Base-by-base conservation (phyloP, 2,113 vertebrate genomes). In the Plotosus lineatus region DNA sequence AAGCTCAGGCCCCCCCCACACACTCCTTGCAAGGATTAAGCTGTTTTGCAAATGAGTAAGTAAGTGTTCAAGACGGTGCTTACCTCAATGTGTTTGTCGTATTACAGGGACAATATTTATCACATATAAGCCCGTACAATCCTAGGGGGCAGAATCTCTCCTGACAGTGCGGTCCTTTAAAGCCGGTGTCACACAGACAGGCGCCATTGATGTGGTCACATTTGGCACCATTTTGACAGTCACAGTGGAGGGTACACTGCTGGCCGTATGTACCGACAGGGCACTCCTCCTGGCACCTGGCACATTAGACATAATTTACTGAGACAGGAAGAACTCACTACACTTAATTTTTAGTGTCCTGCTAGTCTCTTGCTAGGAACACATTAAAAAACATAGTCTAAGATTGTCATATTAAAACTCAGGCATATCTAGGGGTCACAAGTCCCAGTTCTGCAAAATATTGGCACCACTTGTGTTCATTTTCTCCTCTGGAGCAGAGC, bases 241-340 rank as follows among this genome's bases (percentile, higher is more conserved):
- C 95, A 0, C 98, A 99, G 78, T 78, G 93, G n/a, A 96, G 95
- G 0, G 94, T 86, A 82, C 98, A 99, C 89, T 95, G 95, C 46
- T 93, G 95, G 68, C 98, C 98, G 0, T 95, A 99, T 0, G 93
- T 97, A 71, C 97, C 97, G 0, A 98, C 88, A 9, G 97, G 96
- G 87, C 98, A 99, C 84, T 99, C 97, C 82, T 99, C 96, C 84
- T 99, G 98, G 88, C 98, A 99, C 91, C 97, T 99, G 68, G 51
- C 76, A 80, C 40, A 77, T 33, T 31, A 68, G 14, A 55, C 31
- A 74, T 31, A 65, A 44, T 31, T 75, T 33, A 75, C 36, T 42
- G 17, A 81, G 36, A 53, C 8, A 36, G 40, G 15, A 77, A 63
- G 36, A 28, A 2, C 66, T 63, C 21, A 40, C 1, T 6, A 40